phyloP scores from a whole-genome alignment of 2,888 invertebrate species.

The Lordiphosa fenestrarum region DNA sequence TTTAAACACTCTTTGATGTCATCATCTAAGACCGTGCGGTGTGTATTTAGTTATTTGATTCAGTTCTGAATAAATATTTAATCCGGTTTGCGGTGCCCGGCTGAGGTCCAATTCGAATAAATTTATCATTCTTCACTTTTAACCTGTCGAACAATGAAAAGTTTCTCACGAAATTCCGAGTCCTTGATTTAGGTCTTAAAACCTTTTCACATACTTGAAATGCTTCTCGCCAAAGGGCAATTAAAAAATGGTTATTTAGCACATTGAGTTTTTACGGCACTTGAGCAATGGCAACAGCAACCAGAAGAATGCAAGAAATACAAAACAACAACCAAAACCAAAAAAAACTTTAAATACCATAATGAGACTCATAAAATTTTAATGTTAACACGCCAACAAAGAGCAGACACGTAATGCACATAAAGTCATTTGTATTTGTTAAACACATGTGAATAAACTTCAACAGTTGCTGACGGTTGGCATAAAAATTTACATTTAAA shows the following conservation, averaged over 20 bases:
- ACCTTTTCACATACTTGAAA: slow-evolving; percentile 9
- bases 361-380: slow-evolving; percentile 33
- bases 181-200: slow-evolving; percentile 7
- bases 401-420: slow-evolving; percentile 37
- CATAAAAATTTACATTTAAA: slow-evolving; percentile 6
- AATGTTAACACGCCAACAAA: slow-evolving; percentile 27
- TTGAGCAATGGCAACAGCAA: slow-evolving; percentile 5
- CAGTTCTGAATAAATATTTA: no score
- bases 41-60: no score
- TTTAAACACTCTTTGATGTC: no score
- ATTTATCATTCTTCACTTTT: no score
- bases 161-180: no score
- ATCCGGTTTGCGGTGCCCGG: no score
- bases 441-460: slow-evolving; percentile 16
- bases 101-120: no score
- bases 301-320: slow-evolving; percentile 1
- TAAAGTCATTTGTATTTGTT: slow-evolving; percentile 33
- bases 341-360: slow-evolving; percentile 29
- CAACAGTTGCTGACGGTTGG: slow-evolving; percentile 8
- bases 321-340: background rate
- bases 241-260: background rate
- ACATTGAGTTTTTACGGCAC: slow-evolving; percentile 7
- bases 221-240: background rate
- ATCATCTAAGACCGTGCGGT: no score
- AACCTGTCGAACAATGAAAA: no score